A percentile compares a stretch with the other conserved stretches of the same genome.
Evolutionary conservation across 2,113 vertebrate genomes (phyloP).

Genomic region (Leptosomus discolor): DNA sequence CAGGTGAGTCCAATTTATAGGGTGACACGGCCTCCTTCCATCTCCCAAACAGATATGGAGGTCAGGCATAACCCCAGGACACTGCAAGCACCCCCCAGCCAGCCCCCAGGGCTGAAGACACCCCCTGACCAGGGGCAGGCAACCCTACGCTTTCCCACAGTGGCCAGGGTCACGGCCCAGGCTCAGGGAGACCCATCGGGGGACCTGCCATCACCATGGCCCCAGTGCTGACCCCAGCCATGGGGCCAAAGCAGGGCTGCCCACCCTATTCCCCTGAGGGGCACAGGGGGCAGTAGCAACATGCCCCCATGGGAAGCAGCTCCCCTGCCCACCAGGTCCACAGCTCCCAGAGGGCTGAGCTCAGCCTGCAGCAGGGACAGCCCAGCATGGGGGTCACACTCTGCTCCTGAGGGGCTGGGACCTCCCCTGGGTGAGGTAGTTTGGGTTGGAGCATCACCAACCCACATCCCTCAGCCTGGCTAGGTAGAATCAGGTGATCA

Average conservation of each 20-base stretch:
- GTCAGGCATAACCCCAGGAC: neutral
- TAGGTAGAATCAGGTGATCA: neutral
- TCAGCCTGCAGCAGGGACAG: neutral
- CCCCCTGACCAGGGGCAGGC: neutral
- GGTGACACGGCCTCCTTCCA: neutral
- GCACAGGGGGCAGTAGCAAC: neutral
- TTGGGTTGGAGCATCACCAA: neutral
- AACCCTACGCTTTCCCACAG: neutral
- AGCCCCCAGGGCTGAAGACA: neutral
- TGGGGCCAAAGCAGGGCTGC: neutral
- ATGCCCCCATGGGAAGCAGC: neutral
- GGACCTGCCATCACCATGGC: neutral
- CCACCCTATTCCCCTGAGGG: neutral
- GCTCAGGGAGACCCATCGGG: neutral
- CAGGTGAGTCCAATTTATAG: constrained; percentile 56
- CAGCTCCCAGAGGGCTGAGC: neutral
- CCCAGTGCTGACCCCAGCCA: neutral
- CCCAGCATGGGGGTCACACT: neutral
- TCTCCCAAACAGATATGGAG: neutral
- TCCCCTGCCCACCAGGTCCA: neutral
- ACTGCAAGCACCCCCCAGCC: fast-evolving
- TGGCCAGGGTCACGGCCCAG: neutral
- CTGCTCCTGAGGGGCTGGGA: fast-evolving
- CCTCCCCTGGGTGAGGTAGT: neutral
- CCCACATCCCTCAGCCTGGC: neutral